Base-by-base conservation (phyloP, 1,140 invertebrate genomes). In the Littorina saxatilis region DNA sequence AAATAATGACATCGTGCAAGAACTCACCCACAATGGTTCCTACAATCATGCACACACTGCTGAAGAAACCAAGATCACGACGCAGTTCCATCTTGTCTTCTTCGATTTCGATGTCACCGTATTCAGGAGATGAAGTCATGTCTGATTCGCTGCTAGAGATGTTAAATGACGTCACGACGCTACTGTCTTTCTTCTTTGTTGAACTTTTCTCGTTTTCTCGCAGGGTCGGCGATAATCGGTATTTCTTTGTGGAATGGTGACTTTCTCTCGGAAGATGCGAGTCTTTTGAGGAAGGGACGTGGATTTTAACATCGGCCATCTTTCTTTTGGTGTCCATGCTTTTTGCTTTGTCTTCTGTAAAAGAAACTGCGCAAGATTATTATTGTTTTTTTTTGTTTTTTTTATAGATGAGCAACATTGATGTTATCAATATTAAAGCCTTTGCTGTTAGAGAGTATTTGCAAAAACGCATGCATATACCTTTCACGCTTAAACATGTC, bases 11-110 rank as follows among this genome's bases (percentile, higher is more conserved):
- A n/a, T 20, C 39, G n/a, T n/a, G 27, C 15, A 20, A 52, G 74
- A 27, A 7, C 82, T 52, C 96, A 79, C 96, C 91, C 40, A 91
- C 90, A 29, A 90, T 86, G 29, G 87, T 89, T 17, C 90, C 90
- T 4, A 91, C 86, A 55, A 91, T 90, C 5, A 91, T 77, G 1
- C 87, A 83, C 15, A 90, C 87, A 3, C 88, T 86, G 73, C 87
- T 88, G 66, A 89, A 58, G 0, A 90, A 79, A 0, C 84, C 87
- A 2, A 91, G 80, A n/a, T 85, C 79, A 52, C 83, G 82, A 50
- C 88, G 83, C 70, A 91, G 74, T 50, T 87, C 72, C 17, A 74
- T 50, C 7, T 63, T 4, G 2, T 23, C 61, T 0, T 27, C 27
- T 9, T 5, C 9, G 27, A 63, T 32, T 32, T 63, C 27, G 5